Evolutionary conservation across 2,888 invertebrate genomes (phyloP).

Genomic region (Pandemis cinnamomeana): DNA sequence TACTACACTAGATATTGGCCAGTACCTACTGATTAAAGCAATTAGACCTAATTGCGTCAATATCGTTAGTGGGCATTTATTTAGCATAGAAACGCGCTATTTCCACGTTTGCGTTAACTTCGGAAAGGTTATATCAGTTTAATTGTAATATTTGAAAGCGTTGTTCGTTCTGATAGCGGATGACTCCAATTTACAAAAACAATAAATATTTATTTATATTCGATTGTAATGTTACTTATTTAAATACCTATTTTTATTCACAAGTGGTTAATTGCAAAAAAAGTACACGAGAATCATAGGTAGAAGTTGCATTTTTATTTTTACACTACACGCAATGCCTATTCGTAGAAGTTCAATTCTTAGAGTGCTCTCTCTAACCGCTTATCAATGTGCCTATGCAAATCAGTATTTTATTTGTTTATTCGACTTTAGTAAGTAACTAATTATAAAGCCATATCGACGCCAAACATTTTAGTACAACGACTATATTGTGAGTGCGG

Average conservation of each 20-base stretch:
- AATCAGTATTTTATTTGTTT: too few relatives aligned
- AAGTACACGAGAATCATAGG: too few relatives aligned
- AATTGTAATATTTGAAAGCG: not conserved
- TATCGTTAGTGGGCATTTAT: constrained; percentile 11
- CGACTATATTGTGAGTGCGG: too few relatives aligned
- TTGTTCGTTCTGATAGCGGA: not conserved
- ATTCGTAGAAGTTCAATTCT: too few relatives aligned
- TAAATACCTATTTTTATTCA: not conserved
- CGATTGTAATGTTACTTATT: not conserved
- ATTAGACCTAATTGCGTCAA: constrained; percentile 12
- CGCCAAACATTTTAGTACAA: too few relatives aligned
- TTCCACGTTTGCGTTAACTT: constrained; percentile 1
- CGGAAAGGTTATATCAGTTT: constrained; percentile 1
- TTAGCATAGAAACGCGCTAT: constrained; percentile 8
- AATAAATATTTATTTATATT: not conserved
- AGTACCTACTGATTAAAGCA: constrained; percentile 12
- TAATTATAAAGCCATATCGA: too few relatives aligned
- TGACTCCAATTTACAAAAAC: not conserved
- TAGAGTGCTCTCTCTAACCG: too few relatives aligned
- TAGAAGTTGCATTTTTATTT: too few relatives aligned
- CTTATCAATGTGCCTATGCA: too few relatives aligned
- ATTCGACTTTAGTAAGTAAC: too few relatives aligned
- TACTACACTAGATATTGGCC: not conserved
- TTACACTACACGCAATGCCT: too few relatives aligned
- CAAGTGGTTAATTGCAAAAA: too few relatives aligned